These are phyloP conservation scores for Ophthalmolycus amberensis DNA, from an alignment of 2,113 vertebrate species.

Conservation along the genomic window DNA sequence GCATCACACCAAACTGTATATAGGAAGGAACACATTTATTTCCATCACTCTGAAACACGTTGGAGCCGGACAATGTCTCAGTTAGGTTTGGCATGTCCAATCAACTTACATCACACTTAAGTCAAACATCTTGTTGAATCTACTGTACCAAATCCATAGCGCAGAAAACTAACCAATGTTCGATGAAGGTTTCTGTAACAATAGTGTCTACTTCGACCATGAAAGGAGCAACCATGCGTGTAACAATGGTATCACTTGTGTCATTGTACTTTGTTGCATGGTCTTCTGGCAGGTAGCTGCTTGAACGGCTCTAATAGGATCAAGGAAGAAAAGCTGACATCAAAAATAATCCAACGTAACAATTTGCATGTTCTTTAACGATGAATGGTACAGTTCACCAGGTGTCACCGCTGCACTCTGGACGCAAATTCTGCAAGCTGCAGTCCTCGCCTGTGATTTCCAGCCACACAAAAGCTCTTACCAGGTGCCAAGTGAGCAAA, in stretches of 20 bases:
- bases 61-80: constrained; percentile 10
- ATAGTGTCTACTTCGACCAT: constrained; percentile 42
- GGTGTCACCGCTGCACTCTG: constrained; percentile 74
- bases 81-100: neutral
- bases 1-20: neutral
- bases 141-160: neutral
- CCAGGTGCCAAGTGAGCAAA: constrained; percentile 65
- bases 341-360: constrained; percentile 75
- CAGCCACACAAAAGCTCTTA: constrained; percentile 63
- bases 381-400: constrained; percentile 78
- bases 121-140: constrained; percentile 2
- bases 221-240: constrained; percentile 22
- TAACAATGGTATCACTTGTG: constrained; percentile 73
- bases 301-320: constrained; percentile 74
- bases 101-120: neutral
- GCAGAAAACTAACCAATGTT: constrained; percentile 8
- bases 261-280: constrained; percentile 62
- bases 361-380: constrained; percentile 77
- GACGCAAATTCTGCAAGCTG: constrained; percentile 51
- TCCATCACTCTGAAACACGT: constrained; percentile 11
- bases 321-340: constrained; percentile 75
- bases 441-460: constrained; percentile 43
- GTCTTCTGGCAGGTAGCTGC: constrained; percentile 67
- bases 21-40: neutral
- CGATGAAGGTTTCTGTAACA: constrained; percentile 26